phyloP scores from a whole-genome alignment of 2,113 vertebrate genomes.

The Urocynchramus pylzowi region DNA sequence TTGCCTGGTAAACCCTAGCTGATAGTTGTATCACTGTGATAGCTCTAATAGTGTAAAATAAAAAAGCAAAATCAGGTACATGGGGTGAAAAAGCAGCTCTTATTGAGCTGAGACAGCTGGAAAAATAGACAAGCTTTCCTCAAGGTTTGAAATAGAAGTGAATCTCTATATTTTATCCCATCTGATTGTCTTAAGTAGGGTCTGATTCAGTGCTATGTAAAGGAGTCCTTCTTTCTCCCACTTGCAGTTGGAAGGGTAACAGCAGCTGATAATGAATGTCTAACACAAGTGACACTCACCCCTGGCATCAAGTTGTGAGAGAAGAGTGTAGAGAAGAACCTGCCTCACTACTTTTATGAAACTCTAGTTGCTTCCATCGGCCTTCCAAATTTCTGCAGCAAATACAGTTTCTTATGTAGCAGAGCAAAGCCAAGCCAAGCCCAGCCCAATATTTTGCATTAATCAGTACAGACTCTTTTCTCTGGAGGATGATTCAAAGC shows the following conservation, averaged over 20 bases:
- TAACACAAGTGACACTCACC: not conserved
- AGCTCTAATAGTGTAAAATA: not conserved
- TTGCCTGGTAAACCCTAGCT: not conserved
- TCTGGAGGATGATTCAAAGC: not conserved
- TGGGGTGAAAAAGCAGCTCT: not conserved
- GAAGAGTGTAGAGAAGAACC: not conserved
- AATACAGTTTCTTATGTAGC: not conserved
- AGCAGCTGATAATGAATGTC: not conserved
- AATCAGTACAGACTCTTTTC: not conserved
- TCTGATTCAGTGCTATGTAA: not conserved
- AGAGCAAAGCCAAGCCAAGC: not conserved
- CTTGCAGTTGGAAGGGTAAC: not conserved
- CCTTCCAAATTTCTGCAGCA: not conserved
- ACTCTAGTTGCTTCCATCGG: not conserved
- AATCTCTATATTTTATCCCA: not conserved
- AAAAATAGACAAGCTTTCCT: not conserved
- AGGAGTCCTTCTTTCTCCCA: not conserved
- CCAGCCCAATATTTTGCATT: not conserved
- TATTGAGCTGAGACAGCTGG: not conserved
- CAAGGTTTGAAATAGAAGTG: not conserved
- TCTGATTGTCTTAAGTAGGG: not conserved
- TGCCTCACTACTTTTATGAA: not conserved
- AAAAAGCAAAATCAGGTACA: not conserved
- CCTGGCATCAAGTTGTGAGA: not conserved
- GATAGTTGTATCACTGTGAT: not conserved